Conservation (phyloP, 2,797 vertebrate genomes). For the Oryzias sinensis region DNA sequence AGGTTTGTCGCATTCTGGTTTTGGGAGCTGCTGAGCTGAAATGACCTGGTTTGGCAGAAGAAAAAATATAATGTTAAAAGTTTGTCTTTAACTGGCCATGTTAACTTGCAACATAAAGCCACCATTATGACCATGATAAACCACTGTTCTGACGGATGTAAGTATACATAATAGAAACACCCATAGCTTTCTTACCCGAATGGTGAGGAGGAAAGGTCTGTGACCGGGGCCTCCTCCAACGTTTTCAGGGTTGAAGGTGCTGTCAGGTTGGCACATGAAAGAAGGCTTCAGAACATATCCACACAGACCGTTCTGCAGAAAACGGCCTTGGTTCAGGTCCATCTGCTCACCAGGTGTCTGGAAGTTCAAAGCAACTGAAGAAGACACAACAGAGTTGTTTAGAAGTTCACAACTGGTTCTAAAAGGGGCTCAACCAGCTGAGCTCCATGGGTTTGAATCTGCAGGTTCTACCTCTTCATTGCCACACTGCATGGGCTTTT, state of each 20-base stretch:
- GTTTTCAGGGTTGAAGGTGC: conserved; percentile 81
- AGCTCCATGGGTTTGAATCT: no score
- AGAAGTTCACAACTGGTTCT: not conserved
- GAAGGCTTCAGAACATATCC: conserved; percentile 88
- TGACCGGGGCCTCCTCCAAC: conserved; percentile 76
- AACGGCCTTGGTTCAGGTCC: conserved; percentile 90
- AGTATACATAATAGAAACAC: no score
- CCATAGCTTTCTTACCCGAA: conserved; percentile 76
- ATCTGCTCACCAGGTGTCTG: conserved; percentile 91
- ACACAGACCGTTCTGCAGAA: conserved; percentile 84
- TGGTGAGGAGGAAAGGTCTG: conserved; percentile 67
- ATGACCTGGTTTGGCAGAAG: conserved; percentile 79
- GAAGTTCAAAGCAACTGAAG: conserved; percentile 91
- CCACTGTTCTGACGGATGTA: no score
- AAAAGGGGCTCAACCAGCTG: no score
- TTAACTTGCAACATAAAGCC: no score
- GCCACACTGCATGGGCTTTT: no score
- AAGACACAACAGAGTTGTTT: conserved; percentile 7
- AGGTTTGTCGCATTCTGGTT: conserved; percentile 87
- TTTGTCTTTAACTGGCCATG: no score
- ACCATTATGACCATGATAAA: no score
- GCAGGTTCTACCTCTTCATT: no score
- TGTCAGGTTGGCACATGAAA: conserved; percentile 75
- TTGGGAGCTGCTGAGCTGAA: conserved; percentile 95
- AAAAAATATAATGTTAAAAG: not conserved